A percentile compares a stretch with the other conserved stretches of the same genome.
phyloP scores from a whole-genome alignment of 92 coral and sea anemone species.

The Heliopora coerulea region DNA sequence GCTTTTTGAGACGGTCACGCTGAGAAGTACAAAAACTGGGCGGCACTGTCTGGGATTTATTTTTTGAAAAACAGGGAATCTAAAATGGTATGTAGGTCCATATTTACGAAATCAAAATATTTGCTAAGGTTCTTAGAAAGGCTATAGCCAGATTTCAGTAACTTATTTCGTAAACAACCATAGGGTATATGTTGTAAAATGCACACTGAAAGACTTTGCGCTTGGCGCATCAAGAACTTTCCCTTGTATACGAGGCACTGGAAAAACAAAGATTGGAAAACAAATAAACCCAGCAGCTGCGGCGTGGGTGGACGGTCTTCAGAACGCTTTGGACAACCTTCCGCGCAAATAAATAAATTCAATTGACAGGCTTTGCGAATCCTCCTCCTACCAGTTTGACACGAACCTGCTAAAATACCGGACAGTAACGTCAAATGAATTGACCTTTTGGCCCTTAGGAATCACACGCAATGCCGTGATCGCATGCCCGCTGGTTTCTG shows the following conservation, averaged over 20 bases:
- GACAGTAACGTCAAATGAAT: background rate
- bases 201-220: background rate
- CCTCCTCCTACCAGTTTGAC: constrained; percentile 34
- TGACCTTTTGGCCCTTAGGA: background rate
- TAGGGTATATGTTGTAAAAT: background rate
- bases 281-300: constrained; percentile 31
- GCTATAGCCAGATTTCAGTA: background rate
- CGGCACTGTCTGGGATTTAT: constrained; percentile 22
- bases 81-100: no score
- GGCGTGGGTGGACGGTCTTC: constrained; percentile 12
- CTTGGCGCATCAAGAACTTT: background rate
- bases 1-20: constrained; percentile 30
- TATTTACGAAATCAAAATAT: background rate
- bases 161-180: background rate
- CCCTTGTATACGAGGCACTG: background rate
- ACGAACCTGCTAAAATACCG: constrained; percentile 33
- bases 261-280: constrained; percentile 18
- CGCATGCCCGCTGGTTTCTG: background rate
- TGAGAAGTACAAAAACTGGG: constrained; percentile 33
- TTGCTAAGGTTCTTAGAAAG: background rate
- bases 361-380: constrained; percentile 32
- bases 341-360: constrained; percentile 31
- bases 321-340: constrained; percentile 17
- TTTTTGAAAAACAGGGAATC: constrained; percentile 13
- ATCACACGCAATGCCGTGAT: background rate